phyloP scores from a whole-genome alignment of 2,113 vertebrate species.

The Lampris megalopsis region DNA sequence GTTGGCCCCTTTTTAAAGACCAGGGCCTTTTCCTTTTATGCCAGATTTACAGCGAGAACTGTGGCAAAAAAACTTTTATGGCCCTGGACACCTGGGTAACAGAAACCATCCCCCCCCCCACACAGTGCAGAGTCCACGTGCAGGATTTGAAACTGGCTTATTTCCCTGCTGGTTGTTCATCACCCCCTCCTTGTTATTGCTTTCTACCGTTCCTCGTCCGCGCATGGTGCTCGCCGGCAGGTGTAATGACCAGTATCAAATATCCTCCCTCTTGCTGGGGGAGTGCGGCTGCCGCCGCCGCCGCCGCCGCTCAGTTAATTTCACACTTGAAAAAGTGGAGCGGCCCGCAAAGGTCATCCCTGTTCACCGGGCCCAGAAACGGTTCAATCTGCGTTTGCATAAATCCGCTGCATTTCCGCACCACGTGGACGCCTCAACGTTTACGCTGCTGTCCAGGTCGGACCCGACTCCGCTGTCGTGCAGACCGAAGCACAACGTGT shows the following conservation, averaged over 20 bases:
- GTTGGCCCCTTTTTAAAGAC: slow-evolving; percentile 1
- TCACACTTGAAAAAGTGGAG: slow-evolving; percentile 18
- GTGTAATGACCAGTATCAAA: slow-evolving; percentile 49
- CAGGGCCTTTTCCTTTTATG: slow-evolving; percentile 50
- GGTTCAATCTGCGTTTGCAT: slow-evolving; percentile 37
- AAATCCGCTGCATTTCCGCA: slow-evolving; percentile 39
- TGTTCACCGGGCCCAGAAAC: slow-evolving; percentile 36
- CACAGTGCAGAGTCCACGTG: slow-evolving; percentile 41
- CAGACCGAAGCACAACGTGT: slow-evolving; percentile 23
- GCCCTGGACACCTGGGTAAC: slow-evolving; percentile 60
- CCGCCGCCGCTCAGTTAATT: slow-evolving; percentile 44
- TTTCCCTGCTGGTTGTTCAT: slow-evolving; percentile 28
- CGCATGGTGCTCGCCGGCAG: slow-evolving; percentile 27
- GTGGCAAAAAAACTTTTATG: slow-evolving; percentile 33
- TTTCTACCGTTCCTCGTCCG: slow-evolving; percentile 25
- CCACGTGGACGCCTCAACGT: slow-evolving; percentile 8
- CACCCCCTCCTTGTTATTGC: slow-evolving; percentile 20
- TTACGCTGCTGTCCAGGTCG: slow-evolving; percentile 17
- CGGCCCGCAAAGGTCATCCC: slow-evolving; percentile 35
- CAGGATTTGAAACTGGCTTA: slow-evolving; percentile 55
- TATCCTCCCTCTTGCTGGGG: slow-evolving; percentile 28
- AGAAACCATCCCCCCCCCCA: slow-evolving; percentile 47
- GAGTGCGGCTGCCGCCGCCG: slow-evolving; percentile 30
- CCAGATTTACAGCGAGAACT: slow-evolving; percentile 49
- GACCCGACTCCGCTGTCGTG: slow-evolving; percentile 16